Conservation (phyloP, 2,888 invertebrate genomes). For the Strigamia maritima region DNA sequence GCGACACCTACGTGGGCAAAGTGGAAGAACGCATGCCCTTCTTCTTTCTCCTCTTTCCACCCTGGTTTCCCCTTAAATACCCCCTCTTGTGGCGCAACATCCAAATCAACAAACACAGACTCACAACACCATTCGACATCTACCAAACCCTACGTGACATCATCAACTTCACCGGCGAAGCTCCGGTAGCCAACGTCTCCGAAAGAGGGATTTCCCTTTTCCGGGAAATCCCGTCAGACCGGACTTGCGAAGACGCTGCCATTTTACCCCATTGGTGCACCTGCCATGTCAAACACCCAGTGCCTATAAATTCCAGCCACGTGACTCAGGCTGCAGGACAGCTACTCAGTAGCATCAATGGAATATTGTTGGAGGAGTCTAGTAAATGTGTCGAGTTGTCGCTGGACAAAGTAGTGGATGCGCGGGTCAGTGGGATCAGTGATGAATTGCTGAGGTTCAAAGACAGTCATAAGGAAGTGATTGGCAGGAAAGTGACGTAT, state of each 20-base stretch:
- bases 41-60: slow-evolving; percentile 68
- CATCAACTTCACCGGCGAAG: slow-evolving; percentile 53
- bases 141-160: slow-evolving; percentile 74
- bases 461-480: slow-evolving; percentile 38
- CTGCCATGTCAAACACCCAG: slow-evolving; percentile 66
- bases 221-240: slow-evolving; percentile 63
- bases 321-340: slow-evolving; percentile 59
- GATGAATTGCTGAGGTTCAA: slow-evolving; percentile 35
- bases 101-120: slow-evolving; percentile 62
- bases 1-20: slow-evolving; percentile 58
- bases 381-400: background rate
- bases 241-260: slow-evolving; percentile 73
- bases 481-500: slow-evolving; percentile 34
- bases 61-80: slow-evolving; percentile 65
- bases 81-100: slow-evolving; percentile 64
- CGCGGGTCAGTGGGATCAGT: slow-evolving; percentile 34
- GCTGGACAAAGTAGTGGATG: slow-evolving; percentile 25
- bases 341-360: background rate
- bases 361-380: background rate
- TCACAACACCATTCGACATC: slow-evolving; percentile 82
- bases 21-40: slow-evolving; percentile 85
- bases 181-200: background rate
- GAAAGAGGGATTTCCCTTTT: slow-evolving; percentile 72
- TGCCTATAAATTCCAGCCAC: slow-evolving; percentile 58
- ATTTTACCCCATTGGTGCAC: slow-evolving; percentile 86